phyloP scores from a whole-genome alignment of 2,113 vertebrate species.

The Cygnus buccinator region DNA sequence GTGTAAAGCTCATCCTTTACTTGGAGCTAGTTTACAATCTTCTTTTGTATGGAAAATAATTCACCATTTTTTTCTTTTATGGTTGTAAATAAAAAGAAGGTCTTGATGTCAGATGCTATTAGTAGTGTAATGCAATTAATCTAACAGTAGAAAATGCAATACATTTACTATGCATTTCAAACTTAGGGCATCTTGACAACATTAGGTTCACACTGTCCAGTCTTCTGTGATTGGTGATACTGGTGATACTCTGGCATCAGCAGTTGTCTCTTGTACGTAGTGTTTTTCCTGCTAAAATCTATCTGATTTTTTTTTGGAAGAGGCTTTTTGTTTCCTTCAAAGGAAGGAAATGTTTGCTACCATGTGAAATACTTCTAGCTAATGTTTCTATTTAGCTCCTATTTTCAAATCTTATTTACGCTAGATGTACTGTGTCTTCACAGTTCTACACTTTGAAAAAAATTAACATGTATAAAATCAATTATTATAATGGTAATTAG shows the following conservation, averaged over 20 bases:
- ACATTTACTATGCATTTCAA: neutral
- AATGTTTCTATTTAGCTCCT: neutral
- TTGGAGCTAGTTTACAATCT: neutral
- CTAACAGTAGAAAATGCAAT: neutral
- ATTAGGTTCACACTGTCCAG: neutral
- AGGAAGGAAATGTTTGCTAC: neutral
- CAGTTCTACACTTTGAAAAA: neutral
- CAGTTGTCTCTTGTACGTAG: too few species aligned
- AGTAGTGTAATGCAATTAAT: neutral
- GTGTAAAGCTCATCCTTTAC: neutral
- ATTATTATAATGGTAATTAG: neutral
- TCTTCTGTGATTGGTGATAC: neutral
- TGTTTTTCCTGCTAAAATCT: neutral
- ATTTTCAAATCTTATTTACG: neutral
- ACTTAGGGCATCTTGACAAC: neutral
- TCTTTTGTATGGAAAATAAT: neutral
- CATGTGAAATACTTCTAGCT: neutral
- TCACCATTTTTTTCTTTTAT: neutral
- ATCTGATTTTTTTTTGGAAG: neutral
- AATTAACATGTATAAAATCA: neutral
- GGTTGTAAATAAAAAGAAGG: neutral
- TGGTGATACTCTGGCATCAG: neutral
- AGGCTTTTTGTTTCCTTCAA: neutral
- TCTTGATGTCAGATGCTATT: neutral
- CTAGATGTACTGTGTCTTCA: neutral